Evolutionary conservation across 2,888 invertebrate species (phyloP).

Genomic region (Pemphredon lugubris): DNA sequence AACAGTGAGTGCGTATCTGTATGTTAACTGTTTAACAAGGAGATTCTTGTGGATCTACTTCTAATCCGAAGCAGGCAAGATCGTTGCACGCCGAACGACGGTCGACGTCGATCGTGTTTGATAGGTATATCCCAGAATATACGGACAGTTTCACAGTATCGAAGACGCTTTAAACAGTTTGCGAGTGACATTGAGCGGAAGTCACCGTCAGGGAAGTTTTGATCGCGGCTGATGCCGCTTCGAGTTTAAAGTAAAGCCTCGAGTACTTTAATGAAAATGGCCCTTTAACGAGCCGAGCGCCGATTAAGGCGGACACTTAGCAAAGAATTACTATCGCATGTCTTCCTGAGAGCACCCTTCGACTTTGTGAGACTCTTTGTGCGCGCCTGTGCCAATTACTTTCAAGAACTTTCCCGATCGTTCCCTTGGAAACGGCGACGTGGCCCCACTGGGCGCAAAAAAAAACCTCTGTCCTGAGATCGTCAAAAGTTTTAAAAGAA

Average conservation of each 20-base stretch:
- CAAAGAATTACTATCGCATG: constrained; percentile 71
- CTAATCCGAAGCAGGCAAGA: constrained; percentile 9
- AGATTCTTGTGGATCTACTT: neutral
- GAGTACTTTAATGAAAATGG: constrained; percentile 11
- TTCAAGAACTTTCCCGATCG: constrained; percentile 24
- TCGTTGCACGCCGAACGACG: constrained; percentile 10
- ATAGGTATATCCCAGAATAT: neutral
- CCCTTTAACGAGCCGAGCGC: constrained; percentile 33
- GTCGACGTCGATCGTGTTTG: neutral
- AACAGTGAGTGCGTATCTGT: neutral
- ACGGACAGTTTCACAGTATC: constrained; percentile 1
- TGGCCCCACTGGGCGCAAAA: constrained; percentile 5
- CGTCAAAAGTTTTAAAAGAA: neutral
- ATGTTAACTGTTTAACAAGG: neutral
- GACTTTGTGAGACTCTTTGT: constrained; percentile 58
- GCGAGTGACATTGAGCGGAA: neutral
- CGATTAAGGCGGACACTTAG: constrained; percentile 47
- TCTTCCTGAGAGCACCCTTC: constrained; percentile 71
- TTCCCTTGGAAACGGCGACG: constrained; percentile 16
- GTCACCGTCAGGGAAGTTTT: neutral
- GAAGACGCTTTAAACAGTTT: neutral
- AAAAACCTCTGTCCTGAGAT: constrained; percentile 1
- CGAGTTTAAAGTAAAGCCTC: neutral
- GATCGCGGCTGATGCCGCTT: constrained; percentile 2
- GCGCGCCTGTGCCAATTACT: constrained; percentile 52